Evolutionary conservation across 2,888 invertebrate species (phyloP), one percentile per base, ranked within the genome.

Genomic region (Macrophya annulata): DNA sequence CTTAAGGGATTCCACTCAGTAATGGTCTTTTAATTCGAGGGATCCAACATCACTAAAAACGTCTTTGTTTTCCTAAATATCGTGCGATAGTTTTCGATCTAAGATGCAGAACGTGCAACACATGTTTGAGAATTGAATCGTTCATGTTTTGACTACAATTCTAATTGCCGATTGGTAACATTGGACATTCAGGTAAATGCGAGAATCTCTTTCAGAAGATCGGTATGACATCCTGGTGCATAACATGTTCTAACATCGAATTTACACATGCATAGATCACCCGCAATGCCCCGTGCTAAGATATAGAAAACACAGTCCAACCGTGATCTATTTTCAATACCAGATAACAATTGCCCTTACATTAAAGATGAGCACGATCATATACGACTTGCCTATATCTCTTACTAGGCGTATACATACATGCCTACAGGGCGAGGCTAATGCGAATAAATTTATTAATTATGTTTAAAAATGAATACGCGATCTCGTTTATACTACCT

Each of bases 1-100:
- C 55, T 77, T 77, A 77, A 77, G 77, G 51, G 31, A 48, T 55
- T 55, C 37, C 31, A 3, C 31, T 3, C 76, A 55, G 83, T 89
- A 89, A 90, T 87, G 88, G 82, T 85, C 88, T 86, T 86, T 88
- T 89, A 89, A 89, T 87, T 77, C 86, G 65, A 87, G 85, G 84
- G 87, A 79, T 25, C 55, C 21, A 17, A 43, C 68, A 65, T 10
- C 17, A 15, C 65, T 4, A 5, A 48, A 45, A 45, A 89, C 87
- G 84, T 90, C 90, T 90, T 89, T 88, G 87, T 89, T 88, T 87
- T 85, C 85, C 45, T 85, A 51, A 77, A 77, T 6, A 77, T 77
- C 37, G 17, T 72, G 3, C 31, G 21, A 12, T 17, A 10, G 8
- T 55, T 31, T 51, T 37, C 37, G 55, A 12, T 43, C 72, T 31